Percentiles rank a stretch among this genome's conserved stretches.
phyloP scores from a whole-genome alignment of 2,888 invertebrate genomes.

The Drosophila mettleri region DNA sequence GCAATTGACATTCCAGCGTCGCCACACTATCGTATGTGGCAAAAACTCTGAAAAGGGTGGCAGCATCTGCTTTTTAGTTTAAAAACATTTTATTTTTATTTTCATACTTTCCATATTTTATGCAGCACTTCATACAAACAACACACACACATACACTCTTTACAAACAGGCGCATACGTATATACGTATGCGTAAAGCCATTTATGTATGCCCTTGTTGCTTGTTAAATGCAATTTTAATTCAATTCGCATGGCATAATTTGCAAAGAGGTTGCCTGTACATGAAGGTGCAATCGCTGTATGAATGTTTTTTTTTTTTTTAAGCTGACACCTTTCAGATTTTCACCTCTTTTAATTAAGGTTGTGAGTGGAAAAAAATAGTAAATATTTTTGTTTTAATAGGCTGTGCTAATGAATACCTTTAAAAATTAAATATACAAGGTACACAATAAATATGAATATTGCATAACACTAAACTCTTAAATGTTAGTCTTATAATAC shows the following conservation, averaged over 20 bases:
- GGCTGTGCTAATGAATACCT: no score
- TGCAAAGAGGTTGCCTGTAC: slow-evolving; percentile 7
- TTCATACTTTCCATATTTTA: background rate
- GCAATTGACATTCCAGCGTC: background rate
- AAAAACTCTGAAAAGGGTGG: background rate
- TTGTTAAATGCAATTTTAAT: slow-evolving; percentile 45
- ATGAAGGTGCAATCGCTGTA: background rate
- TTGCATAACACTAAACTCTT: no score
- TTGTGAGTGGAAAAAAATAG: slow-evolving; percentile 5
- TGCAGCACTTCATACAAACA: background rate
- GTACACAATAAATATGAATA: background rate
- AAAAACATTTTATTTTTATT: background rate
- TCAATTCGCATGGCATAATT: slow-evolving; percentile 31
- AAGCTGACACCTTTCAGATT: slow-evolving; percentile 19
- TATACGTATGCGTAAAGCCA: slow-evolving; percentile 6
- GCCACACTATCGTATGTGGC: background rate
- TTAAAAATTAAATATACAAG: no score
- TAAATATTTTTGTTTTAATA: background rate
- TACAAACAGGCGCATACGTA: background rate
- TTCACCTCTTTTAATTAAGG: slow-evolving; percentile 38
- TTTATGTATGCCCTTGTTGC: slow-evolving; percentile 20
- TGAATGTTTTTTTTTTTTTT: slow-evolving; percentile 11
- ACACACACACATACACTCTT: background rate
- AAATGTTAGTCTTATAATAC: no score
- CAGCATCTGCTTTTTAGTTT: background rate